phyloP scores from a whole-genome alignment of 64 coral and sea anemone genomes.

The Stylophora pistillata region DNA sequence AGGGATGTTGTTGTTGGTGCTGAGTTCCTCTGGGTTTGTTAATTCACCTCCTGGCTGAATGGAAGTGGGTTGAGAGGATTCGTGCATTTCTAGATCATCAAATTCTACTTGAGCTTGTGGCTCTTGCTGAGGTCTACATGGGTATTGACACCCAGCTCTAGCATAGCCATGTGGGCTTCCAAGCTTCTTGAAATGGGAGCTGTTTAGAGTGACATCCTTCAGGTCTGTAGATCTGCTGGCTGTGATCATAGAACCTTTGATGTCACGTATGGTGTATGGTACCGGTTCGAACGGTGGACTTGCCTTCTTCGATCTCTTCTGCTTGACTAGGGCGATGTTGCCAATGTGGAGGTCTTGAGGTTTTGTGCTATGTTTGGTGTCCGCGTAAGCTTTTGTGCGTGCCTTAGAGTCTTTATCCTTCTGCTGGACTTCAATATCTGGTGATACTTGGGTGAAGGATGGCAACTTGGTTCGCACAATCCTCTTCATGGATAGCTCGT shows the following conservation, averaged over 20 bases:
- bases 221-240: not conserved
- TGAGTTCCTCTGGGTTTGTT: too few species aligned
- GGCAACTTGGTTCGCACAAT: not conserved
- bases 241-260: not conserved
- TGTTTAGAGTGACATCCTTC: not conserved
- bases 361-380: not conserved
- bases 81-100: too few species aligned
- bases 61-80: too few species aligned
- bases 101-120: not conserved
- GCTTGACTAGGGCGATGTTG: not conserved
- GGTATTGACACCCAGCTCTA: not conserved
- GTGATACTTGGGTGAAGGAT: not conserved
- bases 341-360: not conserved
- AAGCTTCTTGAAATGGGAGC: not conserved
- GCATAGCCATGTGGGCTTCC: not conserved
- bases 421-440: not conserved
- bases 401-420: not conserved
- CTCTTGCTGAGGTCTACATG: not conserved
- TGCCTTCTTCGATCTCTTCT: not conserved
- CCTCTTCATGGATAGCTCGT: conserved; percentile 1
- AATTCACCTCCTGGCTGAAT: too few species aligned
- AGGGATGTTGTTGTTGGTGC: too few species aligned
- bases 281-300: not conserved
- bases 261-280: not conserved
- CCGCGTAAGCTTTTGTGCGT: not conserved